Evolutionary conservation across 2,797 vertebrate genomes (phyloP).

Genomic region (Phyllotis vaccarum): DNA sequence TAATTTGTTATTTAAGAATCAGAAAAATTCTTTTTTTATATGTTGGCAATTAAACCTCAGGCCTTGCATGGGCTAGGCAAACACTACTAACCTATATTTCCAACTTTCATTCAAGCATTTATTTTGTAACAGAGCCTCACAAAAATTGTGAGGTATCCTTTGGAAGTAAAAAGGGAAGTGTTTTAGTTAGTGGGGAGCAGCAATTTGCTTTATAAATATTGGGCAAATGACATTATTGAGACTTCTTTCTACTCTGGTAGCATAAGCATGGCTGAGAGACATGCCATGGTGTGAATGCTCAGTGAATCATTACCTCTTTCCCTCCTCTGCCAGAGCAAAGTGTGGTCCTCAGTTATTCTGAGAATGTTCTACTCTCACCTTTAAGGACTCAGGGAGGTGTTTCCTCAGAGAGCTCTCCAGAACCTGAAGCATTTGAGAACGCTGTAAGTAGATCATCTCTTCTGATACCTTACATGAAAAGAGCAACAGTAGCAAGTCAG

Average conservation of each 20-base stretch:
- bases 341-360: accelerated
- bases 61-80: not conserved
- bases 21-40: not conserved
- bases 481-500: not conserved
- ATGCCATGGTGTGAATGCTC: not conserved
- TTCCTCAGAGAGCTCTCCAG: slow-evolving; percentile 60
- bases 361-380: slow-evolving; percentile 16
- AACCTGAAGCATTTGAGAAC: not conserved
- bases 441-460: slow-evolving; percentile 63
- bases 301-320: not conserved
- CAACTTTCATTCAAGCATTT: not conserved
- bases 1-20: not conserved
- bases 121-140: not conserved
- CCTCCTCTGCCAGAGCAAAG: too few relatives aligned
- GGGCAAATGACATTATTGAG: not conserved
- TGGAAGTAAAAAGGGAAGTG: not conserved
- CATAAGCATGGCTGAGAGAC: not conserved
- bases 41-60: not conserved
- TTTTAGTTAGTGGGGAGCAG: not conserved
- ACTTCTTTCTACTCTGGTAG: not conserved
- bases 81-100: too few relatives aligned
- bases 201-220: not conserved
- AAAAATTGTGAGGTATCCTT: not conserved
- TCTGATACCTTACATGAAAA: not conserved
- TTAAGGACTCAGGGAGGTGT: slow-evolving; percentile 69